These are phyloP conservation scores for Seriola quinqueradiata DNA, from an alignment of 2,113 vertebrate genomes.

Conservation along the genomic window DNA sequence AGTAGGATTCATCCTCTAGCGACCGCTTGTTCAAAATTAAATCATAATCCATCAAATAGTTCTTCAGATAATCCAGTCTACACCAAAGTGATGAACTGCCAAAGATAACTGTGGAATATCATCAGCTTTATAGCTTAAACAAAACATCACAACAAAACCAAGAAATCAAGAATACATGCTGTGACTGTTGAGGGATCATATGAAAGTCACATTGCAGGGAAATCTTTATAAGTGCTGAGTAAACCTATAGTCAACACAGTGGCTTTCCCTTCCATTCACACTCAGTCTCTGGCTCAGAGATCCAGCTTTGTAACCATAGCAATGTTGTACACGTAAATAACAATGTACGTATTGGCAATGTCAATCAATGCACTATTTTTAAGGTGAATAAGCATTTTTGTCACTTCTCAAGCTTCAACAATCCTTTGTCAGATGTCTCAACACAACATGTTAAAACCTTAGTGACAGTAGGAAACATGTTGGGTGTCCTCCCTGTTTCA, in stretches of 20 bases:
- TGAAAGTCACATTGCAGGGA: neutral
- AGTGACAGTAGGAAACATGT: neutral
- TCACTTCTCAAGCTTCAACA: neutral
- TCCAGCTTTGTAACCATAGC: neutral
- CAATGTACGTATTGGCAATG: too few relatives aligned
- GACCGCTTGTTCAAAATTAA: neutral
- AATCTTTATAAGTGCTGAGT: neutral
- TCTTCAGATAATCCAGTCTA: neutral
- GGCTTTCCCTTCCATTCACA: too few relatives aligned
- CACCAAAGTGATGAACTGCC: neutral
- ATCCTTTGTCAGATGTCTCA: neutral
- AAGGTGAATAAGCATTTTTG: too few relatives aligned
- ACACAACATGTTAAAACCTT: neutral
- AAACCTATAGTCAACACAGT: neutral
- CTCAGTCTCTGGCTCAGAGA: neutral
- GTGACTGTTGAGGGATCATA: neutral
- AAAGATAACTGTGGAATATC: too few relatives aligned
- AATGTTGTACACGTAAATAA: neutral
- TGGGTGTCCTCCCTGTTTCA: neutral
- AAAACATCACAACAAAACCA: neutral
- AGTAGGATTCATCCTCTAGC: too few relatives aligned
- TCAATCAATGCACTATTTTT: too few relatives aligned
- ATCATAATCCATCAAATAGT: neutral
- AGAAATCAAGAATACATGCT: neutral
- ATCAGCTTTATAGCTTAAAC: neutral